These are phyloP conservation scores for Eonycteris spelaea DNA, from an alignment of 2,113 vertebrate species.

Conservation along the genomic window DNA sequence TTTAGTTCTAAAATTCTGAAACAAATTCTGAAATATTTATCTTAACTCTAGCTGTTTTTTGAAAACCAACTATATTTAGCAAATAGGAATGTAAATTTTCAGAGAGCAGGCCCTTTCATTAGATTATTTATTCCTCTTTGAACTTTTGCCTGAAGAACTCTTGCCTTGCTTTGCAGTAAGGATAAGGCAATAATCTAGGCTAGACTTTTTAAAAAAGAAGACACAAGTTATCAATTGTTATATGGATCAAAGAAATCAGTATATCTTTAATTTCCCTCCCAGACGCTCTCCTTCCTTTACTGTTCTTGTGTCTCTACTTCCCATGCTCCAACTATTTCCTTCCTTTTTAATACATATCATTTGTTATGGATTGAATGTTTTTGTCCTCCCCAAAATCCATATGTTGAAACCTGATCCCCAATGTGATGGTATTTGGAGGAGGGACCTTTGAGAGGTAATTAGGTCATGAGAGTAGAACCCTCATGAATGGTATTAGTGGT, in stretches of 20 bases:
- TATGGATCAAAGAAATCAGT: not conserved
- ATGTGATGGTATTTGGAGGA: not conserved
- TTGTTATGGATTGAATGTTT: not conserved
- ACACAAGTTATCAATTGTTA: not conserved
- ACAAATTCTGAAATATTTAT: not conserved
- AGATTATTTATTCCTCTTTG: not conserved
- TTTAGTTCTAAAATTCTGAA: not conserved
- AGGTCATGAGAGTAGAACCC: not conserved
- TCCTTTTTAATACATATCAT: not conserved
- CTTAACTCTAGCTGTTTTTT: slow-evolving; percentile 24
- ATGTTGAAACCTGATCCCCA: not conserved
- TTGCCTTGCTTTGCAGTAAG: not conserved
- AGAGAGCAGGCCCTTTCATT: not conserved
- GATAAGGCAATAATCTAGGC: not conserved
- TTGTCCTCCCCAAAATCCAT: not conserved
- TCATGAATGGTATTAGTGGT: not conserved
- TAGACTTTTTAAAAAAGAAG: not conserved
- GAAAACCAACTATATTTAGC: slow-evolving; percentile 24
- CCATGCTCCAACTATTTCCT: not conserved
- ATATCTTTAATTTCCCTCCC: not conserved
- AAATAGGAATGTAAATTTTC: slow-evolving; percentile 39
- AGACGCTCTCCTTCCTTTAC: not conserved
- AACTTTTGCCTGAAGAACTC: not conserved
- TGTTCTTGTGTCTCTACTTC: not conserved
- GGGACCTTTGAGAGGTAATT: not conserved